These are phyloP conservation scores for Eumerus sabulonum DNA, from an alignment of 2,888 invertebrate genomes.

Conservation along the genomic window DNA sequence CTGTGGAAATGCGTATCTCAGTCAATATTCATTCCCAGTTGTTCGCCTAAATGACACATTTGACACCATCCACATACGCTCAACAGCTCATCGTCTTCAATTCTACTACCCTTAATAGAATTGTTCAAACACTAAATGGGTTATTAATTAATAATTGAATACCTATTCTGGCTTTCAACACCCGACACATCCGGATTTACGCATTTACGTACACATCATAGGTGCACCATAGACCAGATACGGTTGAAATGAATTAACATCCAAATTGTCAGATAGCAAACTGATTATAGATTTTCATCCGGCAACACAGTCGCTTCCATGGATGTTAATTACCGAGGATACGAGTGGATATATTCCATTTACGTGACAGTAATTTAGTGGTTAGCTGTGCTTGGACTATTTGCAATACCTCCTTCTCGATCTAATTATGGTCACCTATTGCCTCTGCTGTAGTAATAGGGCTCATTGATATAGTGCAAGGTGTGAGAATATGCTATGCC, in stretches of 20 bases:
- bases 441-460: too few relatives aligned
- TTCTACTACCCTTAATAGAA: slow-evolving; percentile 9
- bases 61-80: neutral
- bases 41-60: too few relatives aligned
- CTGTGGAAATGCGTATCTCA: too few relatives aligned
- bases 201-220: too few relatives aligned
- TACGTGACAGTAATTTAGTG: slow-evolving; percentile 6
- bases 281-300: slow-evolving; percentile 6
- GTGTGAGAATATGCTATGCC: too few relatives aligned
- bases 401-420: neutral
- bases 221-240: too few relatives aligned
- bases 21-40: too few relatives aligned
- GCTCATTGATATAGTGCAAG: too few relatives aligned
- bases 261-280: slow-evolving; percentile 7
- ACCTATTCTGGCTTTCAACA: slow-evolving; percentile 10
- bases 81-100: too few relatives aligned
- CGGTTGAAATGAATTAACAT: neutral
- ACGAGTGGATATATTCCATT: slow-evolving; percentile 1
- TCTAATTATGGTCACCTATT: neutral
- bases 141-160: slow-evolving; percentile 62
- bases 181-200: slow-evolving; percentile 1
- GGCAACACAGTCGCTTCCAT: slow-evolving; percentile 1
- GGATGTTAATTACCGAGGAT: neutral
- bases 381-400: neutral
- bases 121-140: slow-evolving; percentile 49